Evolutionary conservation across 2,797 vertebrate genomes (phyloP).

Genomic region (Varecia variegata): DNA sequence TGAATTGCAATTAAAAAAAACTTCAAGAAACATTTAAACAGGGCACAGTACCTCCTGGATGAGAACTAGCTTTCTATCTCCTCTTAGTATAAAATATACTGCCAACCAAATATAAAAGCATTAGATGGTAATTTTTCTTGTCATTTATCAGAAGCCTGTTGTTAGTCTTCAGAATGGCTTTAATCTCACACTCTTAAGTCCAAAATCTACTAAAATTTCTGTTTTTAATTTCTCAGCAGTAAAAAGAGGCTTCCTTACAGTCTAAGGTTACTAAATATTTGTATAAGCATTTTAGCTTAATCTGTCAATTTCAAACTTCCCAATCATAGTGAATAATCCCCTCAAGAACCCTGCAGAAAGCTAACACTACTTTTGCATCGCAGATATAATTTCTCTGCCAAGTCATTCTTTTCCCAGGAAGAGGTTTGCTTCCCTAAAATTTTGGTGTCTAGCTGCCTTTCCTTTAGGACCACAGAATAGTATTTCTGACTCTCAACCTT

Average conservation of each 20-base stretch:
- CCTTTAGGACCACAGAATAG: background rate
- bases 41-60: background rate
- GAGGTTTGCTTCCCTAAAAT: background rate
- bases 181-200: background rate
- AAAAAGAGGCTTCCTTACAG: background rate
- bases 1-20: background rate
- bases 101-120: conserved; percentile 10
- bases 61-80: background rate
- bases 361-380: background rate
- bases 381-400: background rate
- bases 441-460: background rate
- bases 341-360: background rate
- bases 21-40: conserved; percentile 42
- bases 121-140: background rate
- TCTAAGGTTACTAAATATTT: conserved; percentile 22
- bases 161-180: conserved; percentile 17
- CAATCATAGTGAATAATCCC: background rate
- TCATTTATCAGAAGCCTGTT: background rate
- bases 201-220: conserved; percentile 1
- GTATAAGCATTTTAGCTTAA: background rate
- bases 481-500: background rate
- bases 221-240: background rate
- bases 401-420: background rate
- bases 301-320: conserved; percentile 16
- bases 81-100: background rate